Conservation (phyloP, 2,113 vertebrate species). For the Bujurquina vittata region DNA sequence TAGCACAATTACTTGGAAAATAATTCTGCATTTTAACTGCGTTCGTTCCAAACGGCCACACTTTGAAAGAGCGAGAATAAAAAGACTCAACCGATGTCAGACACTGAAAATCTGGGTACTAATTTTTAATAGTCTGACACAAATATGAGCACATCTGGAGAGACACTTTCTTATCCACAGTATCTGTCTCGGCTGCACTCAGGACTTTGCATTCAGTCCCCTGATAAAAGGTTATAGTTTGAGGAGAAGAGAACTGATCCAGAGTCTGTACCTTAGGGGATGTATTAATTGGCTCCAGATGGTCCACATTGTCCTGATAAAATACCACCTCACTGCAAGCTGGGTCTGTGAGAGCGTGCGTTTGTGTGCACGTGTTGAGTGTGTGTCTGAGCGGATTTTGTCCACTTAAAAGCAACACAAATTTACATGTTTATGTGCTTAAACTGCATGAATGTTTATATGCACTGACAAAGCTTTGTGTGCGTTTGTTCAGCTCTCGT, state of each 20-base stretch:
- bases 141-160: neutral
- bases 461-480: neutral
- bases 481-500: slow-evolving; percentile 17
- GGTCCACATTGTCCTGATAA: slow-evolving; percentile 79
- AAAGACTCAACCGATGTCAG: neutral
- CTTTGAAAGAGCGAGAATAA: neutral
- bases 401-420: slow-evolving; percentile 5
- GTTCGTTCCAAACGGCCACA: neutral
- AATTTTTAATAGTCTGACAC: neutral
- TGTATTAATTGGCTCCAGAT: slow-evolving; percentile 80
- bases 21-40: neutral
- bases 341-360: slow-evolving; percentile 42
- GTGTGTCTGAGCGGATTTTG: neutral
- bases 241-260: slow-evolving; percentile 65
- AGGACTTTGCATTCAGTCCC: slow-evolving; percentile 35
- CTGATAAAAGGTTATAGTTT: slow-evolving; percentile 70
- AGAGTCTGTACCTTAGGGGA: slow-evolving; percentile 67
- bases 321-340: slow-evolving; percentile 73
- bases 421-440: slow-evolving; percentile 31
- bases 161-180: neutral
- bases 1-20: neutral
- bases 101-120: neutral
- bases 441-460: slow-evolving; percentile 37
- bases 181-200: slow-evolving; percentile 44
- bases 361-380: neutral